Base-by-base conservation (phyloP, 2,888 invertebrate species). In the Brachyopa scutellaris region DNA sequence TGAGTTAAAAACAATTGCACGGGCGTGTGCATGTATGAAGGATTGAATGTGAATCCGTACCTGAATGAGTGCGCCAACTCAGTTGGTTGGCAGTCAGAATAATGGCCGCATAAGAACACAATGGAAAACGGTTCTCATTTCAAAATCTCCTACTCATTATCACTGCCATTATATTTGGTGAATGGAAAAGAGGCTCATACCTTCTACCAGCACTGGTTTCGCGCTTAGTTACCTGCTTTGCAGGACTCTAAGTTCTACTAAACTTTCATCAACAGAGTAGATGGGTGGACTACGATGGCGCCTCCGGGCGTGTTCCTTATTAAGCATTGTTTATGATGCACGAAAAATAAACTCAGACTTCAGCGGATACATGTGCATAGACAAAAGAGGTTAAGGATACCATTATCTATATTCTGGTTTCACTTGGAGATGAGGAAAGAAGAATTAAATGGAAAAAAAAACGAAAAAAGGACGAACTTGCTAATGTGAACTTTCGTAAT, bases 1-100 rank as follows among this genome's bases (percentile, higher is more conserved):
- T n/a, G n/a, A n/a, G n/a, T n/a, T n/a, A 47, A 70, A 66, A 70
- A 76, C 82, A 82, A 77, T 77, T 82, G 70, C 49, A 29, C 51
- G 3, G 13, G 51, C 21, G 31, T 49, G 29, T 57, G 55, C 59
- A 33, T 29, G 36, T 49, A 59, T 82, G 80, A 72, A 72, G 76
- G 76, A 82, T 82, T 74, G 67, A 53, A 69, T n/a, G n/a, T 51
- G 13, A 45, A 45, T 70, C 59, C 64, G 38, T 69, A 82, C 82
- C 76, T 76, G 70, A 77, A 82, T 76, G 66, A 57, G 51, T 64
- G 38, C 64, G 59, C 59, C n/a, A n/a, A 45, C 33, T 70, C 31
- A 31, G 49, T 61, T 62, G 19, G 47, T 38, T 74, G 49, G 57
- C 49, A 73, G 57, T 69, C 42, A 13, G 53, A 76, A 53, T 36